phyloP scores from a whole-genome alignment of 2,113 vertebrate genomes.

The Barnardius zonarius region DNA sequence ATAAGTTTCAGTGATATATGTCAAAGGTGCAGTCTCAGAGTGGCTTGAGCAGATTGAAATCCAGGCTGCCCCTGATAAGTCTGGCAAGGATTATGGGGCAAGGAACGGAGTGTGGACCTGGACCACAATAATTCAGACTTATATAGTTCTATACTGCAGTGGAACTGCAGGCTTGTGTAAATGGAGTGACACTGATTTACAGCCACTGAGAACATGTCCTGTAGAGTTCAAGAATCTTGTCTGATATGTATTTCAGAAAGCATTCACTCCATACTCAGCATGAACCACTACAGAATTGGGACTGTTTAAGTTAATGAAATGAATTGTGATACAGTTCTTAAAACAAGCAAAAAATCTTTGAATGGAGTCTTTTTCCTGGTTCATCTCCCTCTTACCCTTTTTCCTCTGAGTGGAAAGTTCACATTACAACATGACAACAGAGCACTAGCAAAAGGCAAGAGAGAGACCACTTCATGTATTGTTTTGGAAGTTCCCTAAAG shows the following conservation, averaged over 20 bases:
- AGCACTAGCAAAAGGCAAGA: not conserved
- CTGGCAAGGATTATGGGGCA: not conserved
- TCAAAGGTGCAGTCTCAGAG: not conserved
- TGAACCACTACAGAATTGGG: not conserved
- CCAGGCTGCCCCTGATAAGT: not conserved
- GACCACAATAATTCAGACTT: not conserved
- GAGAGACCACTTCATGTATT: not conserved
- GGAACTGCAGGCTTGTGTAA: not conserved
- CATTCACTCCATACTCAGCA: not conserved
- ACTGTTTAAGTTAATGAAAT: not conserved
- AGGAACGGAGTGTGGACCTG: not conserved
- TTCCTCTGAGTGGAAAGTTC: not conserved
- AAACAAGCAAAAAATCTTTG: not conserved
- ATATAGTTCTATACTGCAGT: not conserved
- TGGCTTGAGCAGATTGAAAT: not conserved
- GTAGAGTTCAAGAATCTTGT: not conserved
- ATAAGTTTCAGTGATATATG: not conserved
- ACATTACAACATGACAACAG: not conserved
- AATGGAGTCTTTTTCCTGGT: not conserved
- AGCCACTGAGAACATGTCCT: not conserved
- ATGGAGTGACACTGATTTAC: not conserved
- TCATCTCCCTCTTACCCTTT: not conserved
- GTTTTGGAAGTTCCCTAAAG: constrained; percentile 20
- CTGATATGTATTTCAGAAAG: not conserved
- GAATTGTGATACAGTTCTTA: not conserved